Percentiles rank a stretch among this genome's conserved stretches.
These are phyloP conservation scores for Ips typographus DNA, from an alignment of 1,140 invertebrate species.

Conservation along the genomic window DNA sequence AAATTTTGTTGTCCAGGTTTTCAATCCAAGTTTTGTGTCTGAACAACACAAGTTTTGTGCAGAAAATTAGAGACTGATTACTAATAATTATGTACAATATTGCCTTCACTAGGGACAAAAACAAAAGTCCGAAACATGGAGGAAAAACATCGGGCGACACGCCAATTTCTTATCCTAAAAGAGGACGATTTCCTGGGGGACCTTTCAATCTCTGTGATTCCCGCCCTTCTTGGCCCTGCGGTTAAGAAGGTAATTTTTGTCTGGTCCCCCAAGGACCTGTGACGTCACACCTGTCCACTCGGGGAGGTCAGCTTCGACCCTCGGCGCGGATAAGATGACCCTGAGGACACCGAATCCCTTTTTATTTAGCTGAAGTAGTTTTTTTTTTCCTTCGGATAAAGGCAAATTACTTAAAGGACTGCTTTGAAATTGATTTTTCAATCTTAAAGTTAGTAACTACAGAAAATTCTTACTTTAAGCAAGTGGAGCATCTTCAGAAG, in stretches of 20 bases:
- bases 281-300: slow-evolving; percentile 36
- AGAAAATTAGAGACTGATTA: no score
- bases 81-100: no score
- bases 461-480: not conserved
- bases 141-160: slow-evolving; percentile 20
- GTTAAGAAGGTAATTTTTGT: slow-evolving; percentile 35
- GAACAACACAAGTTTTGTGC: no score
- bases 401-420: not conserved
- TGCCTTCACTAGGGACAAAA: not conserved
- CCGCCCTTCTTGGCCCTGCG: slow-evolving; percentile 33
- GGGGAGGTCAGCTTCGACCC: slow-evolving; percentile 22
- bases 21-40: no score
- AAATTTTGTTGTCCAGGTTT: no score
- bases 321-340: slow-evolving; percentile 18
- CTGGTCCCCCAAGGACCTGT: slow-evolving; percentile 21
- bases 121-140: slow-evolving; percentile 8
- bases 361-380: slow-evolving; percentile 11
- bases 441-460: not conserved
- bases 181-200: slow-evolving; percentile 21
- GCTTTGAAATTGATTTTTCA: not conserved
- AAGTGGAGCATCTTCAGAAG: not conserved
- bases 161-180: slow-evolving; percentile 32
- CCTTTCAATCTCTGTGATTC: slow-evolving; percentile 26
- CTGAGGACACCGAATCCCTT: slow-evolving; percentile 10
- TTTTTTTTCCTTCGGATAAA: slow-evolving; percentile 16